phyloP scores from a whole-genome alignment of 2,797 vertebrate genomes.

The Threskiornis aethiopicus region DNA sequence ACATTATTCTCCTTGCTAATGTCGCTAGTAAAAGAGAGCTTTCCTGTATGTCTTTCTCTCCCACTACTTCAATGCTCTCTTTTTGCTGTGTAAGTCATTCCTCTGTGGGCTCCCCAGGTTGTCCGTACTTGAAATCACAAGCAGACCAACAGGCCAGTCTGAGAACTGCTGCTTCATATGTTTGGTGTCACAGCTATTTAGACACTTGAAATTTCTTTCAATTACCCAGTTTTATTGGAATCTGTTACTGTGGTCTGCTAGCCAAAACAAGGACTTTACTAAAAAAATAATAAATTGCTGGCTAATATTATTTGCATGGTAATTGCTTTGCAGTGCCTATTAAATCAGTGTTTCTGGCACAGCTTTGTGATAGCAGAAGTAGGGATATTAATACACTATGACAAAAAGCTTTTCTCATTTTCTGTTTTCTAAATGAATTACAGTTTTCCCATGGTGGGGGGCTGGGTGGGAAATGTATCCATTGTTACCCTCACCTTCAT shows the following conservation, averaged over 20 bases:
- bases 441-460: not conserved
- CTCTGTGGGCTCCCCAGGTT: not conserved
- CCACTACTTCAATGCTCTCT: not conserved
- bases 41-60: not conserved
- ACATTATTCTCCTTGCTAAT: not conserved
- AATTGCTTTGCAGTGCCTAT: slow-evolving; percentile 54
- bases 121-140: not conserved
- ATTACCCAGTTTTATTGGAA: slow-evolving; percentile 32
- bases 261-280: slow-evolving; percentile 54
- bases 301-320: slow-evolving; percentile 65
- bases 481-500: not conserved
- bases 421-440: not conserved
- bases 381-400: slow-evolving; percentile 36
- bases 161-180: slow-evolving; percentile 25
- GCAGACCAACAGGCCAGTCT: not conserved
- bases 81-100: not conserved
- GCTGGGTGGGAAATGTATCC: not conserved
- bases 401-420: slow-evolving; percentile 26
- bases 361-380: slow-evolving; percentile 15
- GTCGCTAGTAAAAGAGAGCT: not conserved
- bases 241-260: slow-evolving; percentile 21
- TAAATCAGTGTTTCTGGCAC: slow-evolving; percentile 64
- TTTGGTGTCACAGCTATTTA: slow-evolving; percentile 37
- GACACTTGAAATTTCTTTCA: slow-evolving; percentile 49
- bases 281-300: slow-evolving; percentile 36